phyloP scores from a whole-genome alignment of 1,140 invertebrate species.

The Augochlora pura region DNA sequence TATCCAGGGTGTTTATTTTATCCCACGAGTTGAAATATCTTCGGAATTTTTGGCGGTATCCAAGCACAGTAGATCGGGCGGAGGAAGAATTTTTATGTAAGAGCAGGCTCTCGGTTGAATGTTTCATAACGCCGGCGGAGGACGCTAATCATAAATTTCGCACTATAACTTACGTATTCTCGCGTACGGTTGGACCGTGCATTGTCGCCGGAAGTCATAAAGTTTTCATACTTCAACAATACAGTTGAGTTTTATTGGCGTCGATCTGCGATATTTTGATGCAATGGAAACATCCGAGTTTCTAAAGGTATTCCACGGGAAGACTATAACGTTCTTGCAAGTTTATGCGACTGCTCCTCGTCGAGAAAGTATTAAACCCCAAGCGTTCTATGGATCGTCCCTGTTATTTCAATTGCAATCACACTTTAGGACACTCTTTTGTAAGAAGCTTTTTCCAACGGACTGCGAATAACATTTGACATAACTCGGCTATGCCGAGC shows the following conservation, averaged over 20 bases:
- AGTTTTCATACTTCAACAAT: constrained; percentile 45
- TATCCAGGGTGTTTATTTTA: too few species aligned
- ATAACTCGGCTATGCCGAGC: background rate
- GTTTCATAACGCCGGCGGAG: background rate
- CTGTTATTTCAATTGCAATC: constrained; percentile 7
- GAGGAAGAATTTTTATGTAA: background rate
- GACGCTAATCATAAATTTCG: constrained; percentile 26
- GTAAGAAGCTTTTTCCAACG: background rate
- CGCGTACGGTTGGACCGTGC: background rate
- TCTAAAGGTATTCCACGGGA: background rate
- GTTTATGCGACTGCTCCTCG: constrained; percentile 2
- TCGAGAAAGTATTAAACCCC: background rate
- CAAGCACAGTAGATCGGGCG: background rate
- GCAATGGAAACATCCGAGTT: background rate
- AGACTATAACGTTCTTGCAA: background rate
- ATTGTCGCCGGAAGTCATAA: constrained; percentile 33
- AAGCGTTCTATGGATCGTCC: background rate
- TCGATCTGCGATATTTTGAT: constrained; percentile 20
- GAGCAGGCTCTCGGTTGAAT: background rate
- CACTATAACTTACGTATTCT: constrained; percentile 28
- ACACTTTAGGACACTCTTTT: background rate
- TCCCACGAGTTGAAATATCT: too few species aligned
- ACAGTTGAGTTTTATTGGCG: constrained; percentile 41
- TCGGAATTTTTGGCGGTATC: background rate
- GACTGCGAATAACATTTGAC: background rate